These are phyloP conservation scores for Acridotheres tristis DNA, from an alignment of 2,797 vertebrate genomes.

Conservation along the genomic window DNA sequence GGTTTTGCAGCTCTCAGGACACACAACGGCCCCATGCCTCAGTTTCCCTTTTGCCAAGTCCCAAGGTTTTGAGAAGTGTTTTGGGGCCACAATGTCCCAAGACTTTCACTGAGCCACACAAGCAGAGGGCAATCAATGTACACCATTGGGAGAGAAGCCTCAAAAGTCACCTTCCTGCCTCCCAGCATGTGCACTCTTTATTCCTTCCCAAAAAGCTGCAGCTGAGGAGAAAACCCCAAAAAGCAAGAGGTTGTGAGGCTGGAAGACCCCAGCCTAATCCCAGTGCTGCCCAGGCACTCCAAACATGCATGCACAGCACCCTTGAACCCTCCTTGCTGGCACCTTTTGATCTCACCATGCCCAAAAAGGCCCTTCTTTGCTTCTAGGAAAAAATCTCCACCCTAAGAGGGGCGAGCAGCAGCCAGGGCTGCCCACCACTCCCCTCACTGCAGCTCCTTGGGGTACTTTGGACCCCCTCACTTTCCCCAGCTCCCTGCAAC, in stretches of 20 bases:
- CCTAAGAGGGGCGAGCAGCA: neutral
- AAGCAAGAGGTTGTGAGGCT: neutral
- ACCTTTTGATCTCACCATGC: rapidly evolving
- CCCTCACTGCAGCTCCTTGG: neutral
- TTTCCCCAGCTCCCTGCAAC: neutral
- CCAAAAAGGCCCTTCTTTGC: neutral
- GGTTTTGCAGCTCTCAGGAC: neutral
- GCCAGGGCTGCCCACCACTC: no score
- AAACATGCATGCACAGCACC: neutral
- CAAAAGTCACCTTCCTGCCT: neutral
- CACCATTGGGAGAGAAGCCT: neutral
- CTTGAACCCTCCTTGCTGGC: neutral
- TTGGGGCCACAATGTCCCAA: neutral
- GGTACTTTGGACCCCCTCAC: neutral
- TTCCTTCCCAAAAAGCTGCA: neutral
- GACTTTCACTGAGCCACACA: rapidly evolving
- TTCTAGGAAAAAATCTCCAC: neutral
- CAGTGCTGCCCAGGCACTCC: neutral
- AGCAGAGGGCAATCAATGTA: neutral
- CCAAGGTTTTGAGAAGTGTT: neutral
- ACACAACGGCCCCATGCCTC: neutral
- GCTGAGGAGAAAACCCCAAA: neutral
- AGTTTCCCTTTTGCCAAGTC: neutral
- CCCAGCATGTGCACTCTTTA: neutral
- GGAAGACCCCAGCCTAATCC: neutral